These are phyloP conservation scores for Lepidostoma basale DNA, from an alignment of 1,140 invertebrate species.

Conservation along the genomic window DNA sequence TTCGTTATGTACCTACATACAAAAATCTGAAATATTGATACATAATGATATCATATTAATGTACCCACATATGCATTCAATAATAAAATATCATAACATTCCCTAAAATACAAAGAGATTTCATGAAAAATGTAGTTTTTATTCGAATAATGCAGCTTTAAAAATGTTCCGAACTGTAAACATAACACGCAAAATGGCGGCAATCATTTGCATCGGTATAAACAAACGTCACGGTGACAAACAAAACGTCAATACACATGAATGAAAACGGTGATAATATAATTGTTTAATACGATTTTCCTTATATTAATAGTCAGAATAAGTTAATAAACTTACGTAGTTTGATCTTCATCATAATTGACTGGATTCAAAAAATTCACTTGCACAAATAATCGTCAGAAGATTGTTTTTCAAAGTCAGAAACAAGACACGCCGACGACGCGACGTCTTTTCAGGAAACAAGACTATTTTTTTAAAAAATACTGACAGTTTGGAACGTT, in stretches of 20 bases:
- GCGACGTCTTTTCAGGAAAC: neutral
- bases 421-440: neutral
- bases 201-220: conserved; percentile 27
- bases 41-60: too few species aligned
- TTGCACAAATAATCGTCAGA: conserved; percentile 1
- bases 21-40: too few species aligned
- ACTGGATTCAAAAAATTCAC: neutral
- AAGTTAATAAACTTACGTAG: conserved; percentile 15
- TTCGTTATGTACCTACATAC: too few species aligned
- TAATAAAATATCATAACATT: too few species aligned
- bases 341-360: conserved; percentile 33
- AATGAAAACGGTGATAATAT: neutral
- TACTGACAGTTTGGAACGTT: conserved; percentile 20
- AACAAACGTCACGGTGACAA: conserved; percentile 36
- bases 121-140: neutral
- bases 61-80: too few species aligned
- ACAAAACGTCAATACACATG: conserved; percentile 31
- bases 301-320: neutral
- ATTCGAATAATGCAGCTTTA: conserved; percentile 2
- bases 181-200: conserved; percentile 34
- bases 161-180: conserved; percentile 30
- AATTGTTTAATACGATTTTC: neutral
- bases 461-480: neutral
- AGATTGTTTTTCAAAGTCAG: neutral
- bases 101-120: neutral